Percentiles rank a stretch among this genome's conserved stretches.
These are phyloP conservation scores for Neodon shergylaensis DNA, from an alignment of 2,113 vertebrate genomes.

Conservation along the genomic window DNA sequence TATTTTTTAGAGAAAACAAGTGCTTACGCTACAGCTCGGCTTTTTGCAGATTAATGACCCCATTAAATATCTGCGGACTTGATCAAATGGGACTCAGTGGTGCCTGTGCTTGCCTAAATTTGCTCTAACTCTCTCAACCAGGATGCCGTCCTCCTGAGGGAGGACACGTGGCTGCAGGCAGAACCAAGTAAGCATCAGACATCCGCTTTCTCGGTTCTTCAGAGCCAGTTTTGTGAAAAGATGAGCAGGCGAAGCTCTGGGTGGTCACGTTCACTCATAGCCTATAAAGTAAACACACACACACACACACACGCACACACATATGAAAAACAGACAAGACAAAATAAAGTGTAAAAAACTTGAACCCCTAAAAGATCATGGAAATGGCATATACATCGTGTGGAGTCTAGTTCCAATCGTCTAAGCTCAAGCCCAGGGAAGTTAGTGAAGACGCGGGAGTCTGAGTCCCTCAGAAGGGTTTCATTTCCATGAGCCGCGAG, in stretches of 20 bases:
- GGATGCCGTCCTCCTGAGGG: constrained; percentile 64
- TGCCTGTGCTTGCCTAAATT: constrained; percentile 32
- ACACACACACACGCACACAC: background rate
- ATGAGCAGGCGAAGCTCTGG: constrained; percentile 63
- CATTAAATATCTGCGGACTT: constrained; percentile 41
- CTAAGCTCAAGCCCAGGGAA: constrained; percentile 57
- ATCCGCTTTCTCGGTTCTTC: constrained; percentile 52
- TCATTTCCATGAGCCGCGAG: constrained; percentile 60
- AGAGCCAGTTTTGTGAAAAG: constrained; percentile 57
- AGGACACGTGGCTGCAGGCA: constrained; percentile 1
- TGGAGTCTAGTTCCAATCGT: background rate
- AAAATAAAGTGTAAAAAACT: constrained; percentile 14
- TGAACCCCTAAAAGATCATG: constrained; percentile 30
- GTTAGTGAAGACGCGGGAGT: background rate
- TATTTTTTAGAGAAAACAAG: constrained; percentile 63
- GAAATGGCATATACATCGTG: constrained; percentile 22
- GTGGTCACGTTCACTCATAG: constrained; percentile 70
- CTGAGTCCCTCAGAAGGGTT: constrained; percentile 51
- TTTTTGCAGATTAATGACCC: constrained; percentile 51
- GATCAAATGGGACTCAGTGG: constrained; percentile 47
- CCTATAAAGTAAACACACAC: constrained; percentile 15
- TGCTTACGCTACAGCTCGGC: constrained; percentile 39
- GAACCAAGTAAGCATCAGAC: constrained; percentile 31
- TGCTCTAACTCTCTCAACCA: constrained; percentile 13
- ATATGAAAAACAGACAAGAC: background rate